These are phyloP conservation scores for Eptesicus fuscus DNA, from an alignment of 2,113 vertebrate genomes.

Conservation along the genomic window DNA sequence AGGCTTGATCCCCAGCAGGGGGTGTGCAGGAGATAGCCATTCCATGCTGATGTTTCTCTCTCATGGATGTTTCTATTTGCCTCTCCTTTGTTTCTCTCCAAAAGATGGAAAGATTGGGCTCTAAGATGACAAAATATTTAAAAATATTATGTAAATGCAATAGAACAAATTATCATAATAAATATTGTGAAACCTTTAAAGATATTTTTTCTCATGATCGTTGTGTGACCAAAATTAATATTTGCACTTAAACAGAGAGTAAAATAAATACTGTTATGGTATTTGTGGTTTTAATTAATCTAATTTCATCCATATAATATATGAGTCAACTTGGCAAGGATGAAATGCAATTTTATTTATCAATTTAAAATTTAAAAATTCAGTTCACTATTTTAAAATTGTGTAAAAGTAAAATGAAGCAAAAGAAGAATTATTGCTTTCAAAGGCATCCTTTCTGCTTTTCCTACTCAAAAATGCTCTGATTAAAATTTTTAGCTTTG, in stretches of 20 bases:
- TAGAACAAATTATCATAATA: constrained; percentile 67
- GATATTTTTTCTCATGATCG: constrained; percentile 65
- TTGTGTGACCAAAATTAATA: constrained; percentile 64
- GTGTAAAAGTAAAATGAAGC: constrained; percentile 58
- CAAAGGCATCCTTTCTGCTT: constrained; percentile 60
- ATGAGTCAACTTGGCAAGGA: constrained; percentile 68
- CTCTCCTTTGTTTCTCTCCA: too few relatives aligned
- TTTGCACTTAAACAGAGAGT: constrained; percentile 55
- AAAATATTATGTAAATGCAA: constrained; percentile 64
- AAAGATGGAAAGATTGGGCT: not conserved
- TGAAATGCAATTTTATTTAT: constrained; percentile 66
- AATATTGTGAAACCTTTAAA: constrained; percentile 63
- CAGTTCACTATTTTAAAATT: constrained; percentile 68
- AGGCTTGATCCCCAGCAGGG: too few relatives aligned
- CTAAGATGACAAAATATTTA: constrained; percentile 46
- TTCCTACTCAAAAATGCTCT: constrained; percentile 65
- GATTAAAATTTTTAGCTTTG: constrained; percentile 77
- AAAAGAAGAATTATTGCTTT: constrained; percentile 70
- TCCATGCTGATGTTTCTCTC: too few relatives aligned
- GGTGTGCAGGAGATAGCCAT: too few relatives aligned
- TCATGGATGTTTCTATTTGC: too few relatives aligned
- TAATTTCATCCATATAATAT: constrained; percentile 70
- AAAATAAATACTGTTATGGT: constrained; percentile 69
- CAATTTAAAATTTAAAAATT: constrained; percentile 70
- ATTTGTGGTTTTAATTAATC: constrained; percentile 70